Evolutionary conservation across 2,797 vertebrate genomes (phyloP).

Genomic region (Cygnus olor): DNA sequence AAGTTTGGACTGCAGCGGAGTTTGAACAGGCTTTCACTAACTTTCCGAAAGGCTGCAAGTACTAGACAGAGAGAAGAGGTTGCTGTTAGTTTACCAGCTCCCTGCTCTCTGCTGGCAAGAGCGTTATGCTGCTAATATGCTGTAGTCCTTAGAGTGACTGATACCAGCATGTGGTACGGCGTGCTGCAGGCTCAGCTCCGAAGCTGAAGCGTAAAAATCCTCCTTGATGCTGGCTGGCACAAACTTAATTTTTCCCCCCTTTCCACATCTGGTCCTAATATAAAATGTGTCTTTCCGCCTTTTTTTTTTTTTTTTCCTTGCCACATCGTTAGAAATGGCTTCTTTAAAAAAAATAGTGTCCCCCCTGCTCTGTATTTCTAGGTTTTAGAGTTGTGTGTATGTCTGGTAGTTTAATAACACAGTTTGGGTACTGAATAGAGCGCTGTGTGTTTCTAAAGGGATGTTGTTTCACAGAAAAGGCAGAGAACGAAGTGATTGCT

Average conservation of each 20-base stretch:
- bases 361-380: neutral
- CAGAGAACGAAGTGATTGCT: neutral
- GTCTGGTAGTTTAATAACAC: neutral
- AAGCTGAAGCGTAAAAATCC: conserved; percentile 12
- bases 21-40: conserved; percentile 33
- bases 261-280: conserved; percentile 63
- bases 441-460: neutral
- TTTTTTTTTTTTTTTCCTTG: neutral
- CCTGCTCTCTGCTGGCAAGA: conserved; percentile 26
- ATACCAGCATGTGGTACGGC: neutral
- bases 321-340: conserved; percentile 31
- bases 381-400: neutral
- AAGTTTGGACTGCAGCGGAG: conserved; percentile 34
- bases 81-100: conserved; percentile 41
- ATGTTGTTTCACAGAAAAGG: neutral
- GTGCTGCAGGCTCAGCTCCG: neutral
- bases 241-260: neutral
- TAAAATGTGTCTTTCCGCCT: neutral
- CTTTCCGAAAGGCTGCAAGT: neutral
- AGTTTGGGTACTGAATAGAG: neutral
- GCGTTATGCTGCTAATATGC: neutral
- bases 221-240: conserved; percentile 43
- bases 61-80: neutral
- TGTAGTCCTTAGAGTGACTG: neutral
- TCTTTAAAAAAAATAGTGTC: neutral